These are phyloP conservation scores for Acleris literana DNA, from an alignment of 2,888 invertebrate genomes.

Conservation along the genomic window DNA sequence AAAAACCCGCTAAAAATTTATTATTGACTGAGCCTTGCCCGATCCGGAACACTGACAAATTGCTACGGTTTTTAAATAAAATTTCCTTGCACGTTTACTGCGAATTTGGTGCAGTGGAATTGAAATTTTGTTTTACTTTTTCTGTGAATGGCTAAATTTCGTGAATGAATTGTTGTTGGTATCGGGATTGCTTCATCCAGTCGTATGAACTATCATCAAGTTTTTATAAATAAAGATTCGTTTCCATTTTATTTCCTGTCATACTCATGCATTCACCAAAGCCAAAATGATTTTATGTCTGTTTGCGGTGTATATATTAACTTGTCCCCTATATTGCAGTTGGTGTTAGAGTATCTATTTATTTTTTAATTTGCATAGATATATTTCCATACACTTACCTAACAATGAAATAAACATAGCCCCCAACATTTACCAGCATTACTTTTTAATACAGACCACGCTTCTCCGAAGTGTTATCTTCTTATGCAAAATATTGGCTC, in stretches of 20 bases:
- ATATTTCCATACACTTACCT: slow-evolving; percentile 55
- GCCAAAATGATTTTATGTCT: too few species aligned
- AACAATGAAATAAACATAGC: slow-evolving; percentile 55
- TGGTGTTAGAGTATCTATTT: not conserved
- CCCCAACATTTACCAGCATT: slow-evolving; percentile 47
- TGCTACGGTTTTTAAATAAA: slow-evolving; percentile 69
- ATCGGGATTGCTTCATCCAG: slow-evolving; percentile 14
- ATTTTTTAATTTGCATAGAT: slow-evolving; percentile 38
- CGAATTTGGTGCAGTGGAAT: slow-evolving; percentile 51
- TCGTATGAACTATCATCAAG: not conserved
- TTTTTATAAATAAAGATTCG: too few species aligned
- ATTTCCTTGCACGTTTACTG: slow-evolving; percentile 57
- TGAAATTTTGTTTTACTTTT: slow-evolving; percentile 50
- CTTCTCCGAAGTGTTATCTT: slow-evolving; percentile 73
- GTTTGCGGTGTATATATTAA: too few species aligned
- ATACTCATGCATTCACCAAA: too few species aligned
- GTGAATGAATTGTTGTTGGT: slow-evolving; percentile 50
- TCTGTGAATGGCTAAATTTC: slow-evolving; percentile 60
- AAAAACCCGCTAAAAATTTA: slow-evolving; percentile 68
- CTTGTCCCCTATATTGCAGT: too few species aligned
- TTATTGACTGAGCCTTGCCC: slow-evolving; percentile 74
- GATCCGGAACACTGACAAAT: slow-evolving; percentile 78
- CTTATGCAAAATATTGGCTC: slow-evolving; percentile 81
- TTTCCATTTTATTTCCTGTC: not conserved
- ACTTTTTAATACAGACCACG: slow-evolving; percentile 57